Evolutionary conservation across 2,888 invertebrate species (phyloP).

Genomic region (Drosophila trichaetosa): DNA sequence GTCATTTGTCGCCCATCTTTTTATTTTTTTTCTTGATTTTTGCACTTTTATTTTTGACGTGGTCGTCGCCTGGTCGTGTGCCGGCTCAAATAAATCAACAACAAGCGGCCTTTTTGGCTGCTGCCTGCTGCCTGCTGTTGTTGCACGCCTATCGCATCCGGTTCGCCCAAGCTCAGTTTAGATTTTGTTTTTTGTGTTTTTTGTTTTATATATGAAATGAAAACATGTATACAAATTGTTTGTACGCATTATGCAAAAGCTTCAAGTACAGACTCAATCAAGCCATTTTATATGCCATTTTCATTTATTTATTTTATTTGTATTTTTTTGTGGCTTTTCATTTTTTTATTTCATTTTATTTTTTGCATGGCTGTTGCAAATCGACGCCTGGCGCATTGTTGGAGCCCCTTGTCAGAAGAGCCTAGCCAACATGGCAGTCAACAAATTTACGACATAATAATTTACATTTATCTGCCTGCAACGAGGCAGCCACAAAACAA

Average conservation of each 20-base stretch:
- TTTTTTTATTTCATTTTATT: constrained; percentile 27
- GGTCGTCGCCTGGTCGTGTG: constrained; percentile 73
- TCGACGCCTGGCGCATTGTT: constrained; percentile 67
- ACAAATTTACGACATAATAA: constrained; percentile 84
- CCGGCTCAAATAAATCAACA: constrained; percentile 74
- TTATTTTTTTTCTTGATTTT: neutral
- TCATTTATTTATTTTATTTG: constrained; percentile 10
- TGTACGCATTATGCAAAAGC: constrained; percentile 51
- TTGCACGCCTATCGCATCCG: constrained; percentile 72
- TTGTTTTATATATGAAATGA: constrained; percentile 2
- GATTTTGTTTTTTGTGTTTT: constrained; percentile 27
- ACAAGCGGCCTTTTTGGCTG: constrained; percentile 43
- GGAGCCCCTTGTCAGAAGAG: constrained; percentile 59
- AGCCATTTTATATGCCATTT: constrained; percentile 72
- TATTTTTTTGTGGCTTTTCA: constrained; percentile 12
- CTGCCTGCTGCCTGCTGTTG: constrained; percentile 40
- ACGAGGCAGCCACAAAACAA: constrained; percentile 72
- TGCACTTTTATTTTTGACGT: constrained; percentile 41
- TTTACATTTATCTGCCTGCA: constrained; percentile 84
- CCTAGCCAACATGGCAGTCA: constrained; percentile 78
- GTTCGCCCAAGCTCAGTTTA: constrained; percentile 67
- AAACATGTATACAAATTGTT: neutral
- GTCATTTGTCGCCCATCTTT: constrained; percentile 52
- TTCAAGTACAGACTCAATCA: constrained; percentile 67
- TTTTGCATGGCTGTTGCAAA: constrained; percentile 47